Base-by-base conservation (phyloP, 2,888 invertebrate species). In the Asteroscopus sphinx region DNA sequence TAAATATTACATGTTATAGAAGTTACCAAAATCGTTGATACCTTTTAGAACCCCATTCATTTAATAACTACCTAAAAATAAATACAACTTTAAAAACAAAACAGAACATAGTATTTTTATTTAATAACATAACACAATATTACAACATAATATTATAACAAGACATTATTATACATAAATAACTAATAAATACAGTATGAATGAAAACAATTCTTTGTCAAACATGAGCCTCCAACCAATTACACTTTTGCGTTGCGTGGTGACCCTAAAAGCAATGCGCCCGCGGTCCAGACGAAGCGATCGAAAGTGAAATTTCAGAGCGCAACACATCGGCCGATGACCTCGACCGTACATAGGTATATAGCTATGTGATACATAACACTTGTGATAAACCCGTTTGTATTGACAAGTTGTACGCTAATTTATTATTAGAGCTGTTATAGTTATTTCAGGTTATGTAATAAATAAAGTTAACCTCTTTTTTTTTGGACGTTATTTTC, bases 251-350 rank as follows among this genome's bases (percentile, higher is more conserved):
- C 3, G 8, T 0, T 0, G n/a, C 26, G 53, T 33, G 64, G 0
- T 11, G 59, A 42, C 73, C 74, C 72, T 74, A 61, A 1, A 0
- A 33, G 12, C 25, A 49, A 62, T 66, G 60, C 37, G 53, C 49
- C 46, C 53, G 52, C 55, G 62, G 59, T 70, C 54, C 53, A 73
- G 66, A 57, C 63, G 68, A 56, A 60, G 21, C 62, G 26, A 78
- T 68, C 59, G 83, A 84, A 81, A 84, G 83, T 82, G 82, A 83
- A 83, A 83, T 73, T 68, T 74, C 60, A 68, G 64, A 68, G 60
- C 63, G 62, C 56, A 25, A 36, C 59, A 68, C 75, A 68, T 68
- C 77, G 81, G 81, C 58, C 78, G 58, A 11, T 55, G 77, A 83
- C 79, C 81, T 68, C 68, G 16, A 16, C 33, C 37, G 42, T 39